Evolutionary conservation across 2,797 vertebrate genomes (phyloP), one percentile per base, ranked within the genome.

Genomic region (Acomys russatus): DNA sequence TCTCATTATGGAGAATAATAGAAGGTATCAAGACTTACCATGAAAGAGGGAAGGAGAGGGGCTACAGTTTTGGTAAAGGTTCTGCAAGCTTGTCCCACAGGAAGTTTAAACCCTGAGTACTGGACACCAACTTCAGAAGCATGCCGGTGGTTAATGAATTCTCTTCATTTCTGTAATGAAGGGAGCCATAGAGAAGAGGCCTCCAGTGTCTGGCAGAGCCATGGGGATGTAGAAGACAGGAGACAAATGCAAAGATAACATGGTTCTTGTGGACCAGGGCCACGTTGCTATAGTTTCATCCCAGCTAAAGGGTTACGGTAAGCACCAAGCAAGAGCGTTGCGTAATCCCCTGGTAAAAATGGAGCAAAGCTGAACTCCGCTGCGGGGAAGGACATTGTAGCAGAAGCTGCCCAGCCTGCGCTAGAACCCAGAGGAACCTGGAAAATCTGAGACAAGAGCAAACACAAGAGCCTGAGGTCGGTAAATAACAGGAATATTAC

Each of bases 1-100:
- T 82, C 76, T 82, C 63, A 10, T 76, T 91, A 79, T 96, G 25
- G 54, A 95, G 95, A 96, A 91, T 12, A 96, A 91, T 12, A 49
- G 70, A 64, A 92, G 59, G 82, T 78, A 87, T 22, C 9, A 54
- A 88, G 92, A 56, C n/a, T 84, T 91, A 56, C 71, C 30, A 6
- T 30, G 70, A 61, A 93, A 92, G 93, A 90, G 54, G 25, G 12
- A 92, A 93, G 88, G 17, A 83, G 68, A 86, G 77, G 88, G 28
- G 54, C 49, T 80, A 23, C 79, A 70, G 35, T 51, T 68, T 93
- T 82, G 63, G 95, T 88, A 56, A 66, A 85, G 90, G 6, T 49
- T 71, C n/a, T 79, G 85, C 83, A 84, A 25, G 1, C 49, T 82
- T 92, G 18, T 12, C 79, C 70, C 51, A 9, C 30, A 70, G 85